Evolutionary conservation across 2,888 invertebrate genomes (phyloP).

Genomic region (Limenitis camilla): DNA sequence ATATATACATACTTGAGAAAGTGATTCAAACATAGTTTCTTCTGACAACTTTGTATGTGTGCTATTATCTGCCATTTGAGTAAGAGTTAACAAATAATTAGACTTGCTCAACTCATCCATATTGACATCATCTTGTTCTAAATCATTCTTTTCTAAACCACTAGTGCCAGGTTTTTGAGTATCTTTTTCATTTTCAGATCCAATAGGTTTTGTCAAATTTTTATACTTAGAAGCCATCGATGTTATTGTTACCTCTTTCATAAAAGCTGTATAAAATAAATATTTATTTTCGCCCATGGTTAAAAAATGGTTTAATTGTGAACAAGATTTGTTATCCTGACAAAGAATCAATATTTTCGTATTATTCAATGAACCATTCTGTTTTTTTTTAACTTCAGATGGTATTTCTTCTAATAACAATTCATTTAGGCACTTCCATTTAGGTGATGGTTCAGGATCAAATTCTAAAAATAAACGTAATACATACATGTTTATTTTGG

Average conservation of each 20-base stretch:
- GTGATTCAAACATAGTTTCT: constrained; percentile 74
- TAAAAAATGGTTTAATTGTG: constrained; percentile 83
- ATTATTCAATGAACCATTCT: constrained; percentile 45
- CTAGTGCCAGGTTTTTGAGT: constrained; percentile 26
- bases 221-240: constrained; percentile 71
- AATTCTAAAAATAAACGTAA: constrained; percentile 78
- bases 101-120: constrained; percentile 73
- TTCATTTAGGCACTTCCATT: constrained; percentile 90
- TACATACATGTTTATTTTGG: background rate
- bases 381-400: constrained; percentile 76
- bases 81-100: constrained; percentile 81
- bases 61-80: constrained; percentile 60
- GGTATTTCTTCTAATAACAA: constrained; percentile 88
- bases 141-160: constrained; percentile 31
- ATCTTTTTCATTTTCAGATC: constrained; percentile 24
- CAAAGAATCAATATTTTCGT: constrained; percentile 88
- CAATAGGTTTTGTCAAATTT: constrained; percentile 37
- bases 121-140: constrained; percentile 36
- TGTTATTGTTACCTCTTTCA: constrained; percentile 74
- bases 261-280: constrained; percentile 77
- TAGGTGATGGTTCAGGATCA: constrained; percentile 89
- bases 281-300: constrained; percentile 78
- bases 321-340: constrained; percentile 87
- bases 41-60: constrained; percentile 31
- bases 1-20: constrained; percentile 71